Base-by-base conservation (phyloP, 2,888 invertebrate genomes). In the Anoplius nigerrimus region DNA sequence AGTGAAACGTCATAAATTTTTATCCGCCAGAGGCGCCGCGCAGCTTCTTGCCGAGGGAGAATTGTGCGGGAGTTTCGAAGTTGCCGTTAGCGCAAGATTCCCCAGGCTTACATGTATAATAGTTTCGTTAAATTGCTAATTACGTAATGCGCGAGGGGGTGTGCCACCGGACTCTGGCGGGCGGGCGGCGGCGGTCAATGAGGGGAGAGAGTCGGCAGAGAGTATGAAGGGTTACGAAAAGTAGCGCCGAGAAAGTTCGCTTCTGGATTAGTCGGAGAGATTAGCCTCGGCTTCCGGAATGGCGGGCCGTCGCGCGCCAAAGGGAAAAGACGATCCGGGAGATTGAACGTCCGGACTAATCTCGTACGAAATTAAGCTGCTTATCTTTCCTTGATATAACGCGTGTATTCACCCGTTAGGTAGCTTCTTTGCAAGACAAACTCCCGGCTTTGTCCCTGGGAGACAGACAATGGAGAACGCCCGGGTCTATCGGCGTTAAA, bases 281-380 rank as follows among this genome's bases (percentile, higher is more conserved):
- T 79, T 80, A 79, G 80, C 68, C 68, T 53, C 61, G 53, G 52
- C 59, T 21, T 24, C n/a, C 21, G 62, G 67, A 72, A 71, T 71
- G 78, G 56, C 56, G 74, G 62, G 58, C 58, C 69, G 72, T 80
- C 72, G 74, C 66, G 67, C 68, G 71, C 74, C 72, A 71, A 79
- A 80, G 74, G 58, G 70, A 71, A n/a, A n/a, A 62, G 72, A 66
- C 73, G 73, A 69, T 69, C 66, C 69, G 56, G 71, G 66, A 71
- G 78, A 80, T 79, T 78, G 80, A 79, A 80, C 76, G 71, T 66
- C 71, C 69, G 58, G 67, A 65, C 66, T 79, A 79, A 79, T 79
- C 79, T 79, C 71, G 74, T 71, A 68, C 69, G 76, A 78, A 80
- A 79, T 79, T 79, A 79, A 78, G 78, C 78, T 66, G 74, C 78